Evolutionary conservation across 2,113 vertebrate species (phyloP).

Genomic region (Cinclus cinclus): DNA sequence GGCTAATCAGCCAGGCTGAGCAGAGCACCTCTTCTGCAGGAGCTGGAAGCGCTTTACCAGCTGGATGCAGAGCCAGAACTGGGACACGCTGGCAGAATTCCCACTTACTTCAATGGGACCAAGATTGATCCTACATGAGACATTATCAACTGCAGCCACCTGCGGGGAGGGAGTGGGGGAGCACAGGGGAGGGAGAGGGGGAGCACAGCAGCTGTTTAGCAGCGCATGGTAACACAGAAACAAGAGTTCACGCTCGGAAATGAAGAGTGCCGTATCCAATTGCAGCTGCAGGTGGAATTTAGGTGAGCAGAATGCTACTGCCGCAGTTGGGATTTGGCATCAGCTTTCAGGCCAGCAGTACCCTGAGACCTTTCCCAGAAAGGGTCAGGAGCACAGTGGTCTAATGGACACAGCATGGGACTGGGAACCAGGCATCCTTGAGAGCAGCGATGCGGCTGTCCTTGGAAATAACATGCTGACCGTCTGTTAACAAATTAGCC

Average conservation of each 20-base stretch:
- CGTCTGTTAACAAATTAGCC: slow-evolving; percentile 35
- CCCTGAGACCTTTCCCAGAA: slow-evolving; percentile 24
- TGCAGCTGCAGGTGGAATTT: slow-evolving; percentile 65
- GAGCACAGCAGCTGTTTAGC: slow-evolving; percentile 44
- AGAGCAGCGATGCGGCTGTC: background rate
- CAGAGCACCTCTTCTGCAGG: background rate
- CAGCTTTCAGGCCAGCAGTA: slow-evolving; percentile 41
- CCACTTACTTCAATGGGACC: slow-evolving; percentile 48
- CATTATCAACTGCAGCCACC: slow-evolving; percentile 53
- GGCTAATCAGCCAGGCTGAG: background rate
- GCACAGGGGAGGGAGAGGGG: background rate
- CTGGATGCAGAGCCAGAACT: background rate
- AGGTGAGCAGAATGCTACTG: slow-evolving; percentile 48
- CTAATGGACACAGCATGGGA: slow-evolving; percentile 57
- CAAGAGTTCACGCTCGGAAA: slow-evolving; percentile 35
- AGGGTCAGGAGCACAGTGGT: slow-evolving; percentile 32
- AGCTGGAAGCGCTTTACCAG: slow-evolving; percentile 46
- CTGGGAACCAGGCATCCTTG: slow-evolving; percentile 22
- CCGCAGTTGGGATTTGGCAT: slow-evolving; percentile 12
- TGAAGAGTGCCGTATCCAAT: slow-evolving; percentile 59
- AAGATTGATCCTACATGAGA: slow-evolving; percentile 56
- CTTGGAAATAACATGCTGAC: slow-evolving; percentile 27
- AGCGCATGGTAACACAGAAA: background rate
- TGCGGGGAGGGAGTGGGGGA: slow-evolving; percentile 24
- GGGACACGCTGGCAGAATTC: slow-evolving; percentile 33